Base-by-base conservation (phyloP, 2,113 vertebrate genomes). In the Triplophysa rosa region DNA sequence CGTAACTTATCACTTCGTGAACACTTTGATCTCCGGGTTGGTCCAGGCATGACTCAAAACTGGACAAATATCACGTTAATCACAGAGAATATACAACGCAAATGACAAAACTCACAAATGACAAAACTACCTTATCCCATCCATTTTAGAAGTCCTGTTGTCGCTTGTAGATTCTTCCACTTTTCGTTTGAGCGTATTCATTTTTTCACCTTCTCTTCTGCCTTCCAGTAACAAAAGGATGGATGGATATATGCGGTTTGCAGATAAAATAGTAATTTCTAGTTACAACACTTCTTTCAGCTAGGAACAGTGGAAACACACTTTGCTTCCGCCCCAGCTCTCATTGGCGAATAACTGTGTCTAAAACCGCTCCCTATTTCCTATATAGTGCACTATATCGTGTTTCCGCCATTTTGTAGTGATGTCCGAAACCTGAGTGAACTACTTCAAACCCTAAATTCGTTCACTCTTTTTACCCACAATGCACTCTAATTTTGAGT, bases 11-110 rank as follows among this genome's bases (percentile, higher is more conserved):
- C 14, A 90, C 85, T 80, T 93, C 91, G 73, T 88, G 85, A 61
- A 89, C 54, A 17, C 61, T 66, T 59, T 16, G 84, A 29, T 90
- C 89, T 49, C 58, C 54, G 9, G 88, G 85, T 11, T 90, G 86
- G 77, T 91, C 91, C 61, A 89, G 70, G 77, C 89, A 91, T 9
- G 90, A 91, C 80, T 89, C 85, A 47, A 85, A 33, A 69, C 93
- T 93, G 84, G 23, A 33, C 24, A 3, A 82, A 61, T 52, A 77
- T 33, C 62, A 26, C 21, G 37, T 19, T 3, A 64, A 17, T 49
- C 19, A n/a, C 59, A 29, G 19, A 29, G 1, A 13, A 9, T 59
- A 64, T 56, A 37, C 11, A 56, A 56, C 2, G 26, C 14, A 37
- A 58, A 71, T 58, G 8, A 71, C 58, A 47, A 12, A 47, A 19